Base-by-base conservation (phyloP, 1,140 invertebrate genomes). In the Apis laboriosa region DNA sequence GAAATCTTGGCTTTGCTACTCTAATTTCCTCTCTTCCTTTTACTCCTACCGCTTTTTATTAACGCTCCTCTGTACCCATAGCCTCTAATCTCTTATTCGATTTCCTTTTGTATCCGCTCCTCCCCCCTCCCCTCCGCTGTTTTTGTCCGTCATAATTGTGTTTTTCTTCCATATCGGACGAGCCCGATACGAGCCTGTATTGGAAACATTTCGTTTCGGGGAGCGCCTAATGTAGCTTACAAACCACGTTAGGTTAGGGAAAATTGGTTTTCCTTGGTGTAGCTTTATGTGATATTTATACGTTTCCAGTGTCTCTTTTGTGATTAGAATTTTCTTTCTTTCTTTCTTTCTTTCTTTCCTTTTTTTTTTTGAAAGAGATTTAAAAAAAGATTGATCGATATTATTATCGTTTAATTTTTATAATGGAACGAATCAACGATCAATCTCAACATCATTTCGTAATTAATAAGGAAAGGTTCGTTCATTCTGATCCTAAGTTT, bases 1-100 rank as follows among this genome's bases (percentile, higher is more conserved):
- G 70, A 80, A 68, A 77, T 71, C 75, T 67, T n/a, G 53, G 53
- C 53, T 81, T 67, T 67, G 34, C 60, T 81, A 67, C 53, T 64
- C 79, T 28, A 73, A 81, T 53, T 81, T 74, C 24, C 1, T 70
- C 49, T 55, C 58, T n/a, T 73, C 56, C 34, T 74, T 74, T 60
- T 49, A 9, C 72, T 77, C 51, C 24, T n/a, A n/a, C 51, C 28
- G 13, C 21, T 66, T 74, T 51, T 34, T 61, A 55, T 43, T 53
- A 66, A 64, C 58, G 51, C n/a, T 51, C 21, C 7, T 51, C 64
- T 21, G 28, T 56, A 56, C 17, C 4, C 21, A 43, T 43, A 34
- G 1, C 43, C 67, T 21, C 12, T 53, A 61, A 79, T 72, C 56
- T 67, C 24, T 53, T 53, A 72, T 79, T 79, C 13, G 53, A 78